phyloP scores from a whole-genome alignment of 2,888 invertebrate genomes.

The Dolichopus griseipennis region DNA sequence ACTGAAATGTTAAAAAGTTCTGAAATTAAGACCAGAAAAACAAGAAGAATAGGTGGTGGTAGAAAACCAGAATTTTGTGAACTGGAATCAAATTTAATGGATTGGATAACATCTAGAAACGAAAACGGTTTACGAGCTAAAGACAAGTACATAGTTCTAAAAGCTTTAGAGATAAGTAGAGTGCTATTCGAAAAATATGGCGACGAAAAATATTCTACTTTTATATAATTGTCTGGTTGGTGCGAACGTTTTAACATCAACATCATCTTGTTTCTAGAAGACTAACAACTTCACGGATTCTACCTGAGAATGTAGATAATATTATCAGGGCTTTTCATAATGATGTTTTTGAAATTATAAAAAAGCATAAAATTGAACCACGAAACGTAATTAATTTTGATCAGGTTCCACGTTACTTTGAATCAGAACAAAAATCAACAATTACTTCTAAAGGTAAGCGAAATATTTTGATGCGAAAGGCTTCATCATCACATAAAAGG shows the following conservation, averaged over 20 bases:
- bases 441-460: slow-evolving; percentile 11
- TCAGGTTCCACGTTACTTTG: slow-evolving; percentile 13
- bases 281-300: slow-evolving; percentile 8
- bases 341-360: slow-evolving; percentile 9
- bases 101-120: slow-evolving; percentile 13
- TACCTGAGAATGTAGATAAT: slow-evolving; percentile 9
- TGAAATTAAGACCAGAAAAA: slow-evolving; percentile 7
- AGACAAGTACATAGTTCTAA: slow-evolving; percentile 11
- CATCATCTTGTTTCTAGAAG: slow-evolving; percentile 12
- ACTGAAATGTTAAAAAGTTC: slow-evolving; percentile 7
- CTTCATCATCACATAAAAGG: slow-evolving; percentile 13
- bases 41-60: slow-evolving; percentile 11
- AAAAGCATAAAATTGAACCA: slow-evolving; percentile 10
- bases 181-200: slow-evolving; percentile 11
- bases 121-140: slow-evolving; percentile 11
- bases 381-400: slow-evolving; percentile 11
- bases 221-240: slow-evolving; percentile 11
- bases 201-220: slow-evolving; percentile 7
- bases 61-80: slow-evolving; percentile 14
- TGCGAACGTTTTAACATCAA: slow-evolving; percentile 13
- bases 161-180: slow-evolving; percentile 13
- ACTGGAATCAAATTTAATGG: slow-evolving; percentile 13
- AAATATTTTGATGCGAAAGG: slow-evolving; percentile 12
- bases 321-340: slow-evolving; percentile 12
- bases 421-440: slow-evolving; percentile 12